phyloP scores from a whole-genome alignment of 2,888 invertebrate genomes.

The Dascillus cervinus region DNA sequence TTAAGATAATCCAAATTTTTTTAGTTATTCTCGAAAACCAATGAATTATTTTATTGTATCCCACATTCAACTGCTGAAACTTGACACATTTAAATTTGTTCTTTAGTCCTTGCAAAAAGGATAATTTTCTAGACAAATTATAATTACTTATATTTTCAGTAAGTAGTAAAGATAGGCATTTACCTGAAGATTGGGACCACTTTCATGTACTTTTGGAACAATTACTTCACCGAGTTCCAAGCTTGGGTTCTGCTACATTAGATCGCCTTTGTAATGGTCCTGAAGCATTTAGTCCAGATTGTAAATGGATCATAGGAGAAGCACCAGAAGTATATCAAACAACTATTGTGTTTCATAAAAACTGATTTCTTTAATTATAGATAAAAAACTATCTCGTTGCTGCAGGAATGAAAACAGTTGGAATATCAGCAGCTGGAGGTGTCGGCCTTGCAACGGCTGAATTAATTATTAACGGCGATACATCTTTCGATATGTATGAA shows the following conservation, averaged over 20 bases:
- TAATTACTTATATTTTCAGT: conserved; percentile 38
- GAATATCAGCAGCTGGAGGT: conserved; percentile 92
- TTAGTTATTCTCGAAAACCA: too few relatives aligned
- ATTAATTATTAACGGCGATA: conserved; percentile 74
- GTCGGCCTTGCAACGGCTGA: conserved; percentile 88
- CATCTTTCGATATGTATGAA: conserved; percentile 79
- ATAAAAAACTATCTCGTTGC: conserved; percentile 85
- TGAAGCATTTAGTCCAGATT: conserved; percentile 95
- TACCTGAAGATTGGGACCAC: conserved; percentile 93
- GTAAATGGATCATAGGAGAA: conserved; percentile 92
- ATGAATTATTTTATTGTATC: too few relatives aligned
- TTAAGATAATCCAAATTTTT: too few relatives aligned
- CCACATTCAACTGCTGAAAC: too few relatives aligned
- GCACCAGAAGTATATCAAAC: conserved; percentile 74
- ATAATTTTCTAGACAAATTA: too few relatives aligned
- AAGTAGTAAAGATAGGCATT: conserved; percentile 54
- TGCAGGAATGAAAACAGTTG: conserved; percentile 93
- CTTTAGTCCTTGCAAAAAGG: too few relatives aligned
- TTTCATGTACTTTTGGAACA: conserved; percentile 85
- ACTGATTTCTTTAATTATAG: conserved; percentile 40
- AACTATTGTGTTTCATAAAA: conserved; percentile 3
- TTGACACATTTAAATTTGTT: too few relatives aligned
- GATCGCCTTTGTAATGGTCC: conserved; percentile 81
- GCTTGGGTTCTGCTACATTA: conserved; percentile 63
- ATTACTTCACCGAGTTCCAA: conserved; percentile 75